phyloP scores from a whole-genome alignment of 1,140 invertebrate species.

The Scaptomyza graminum region DNA sequence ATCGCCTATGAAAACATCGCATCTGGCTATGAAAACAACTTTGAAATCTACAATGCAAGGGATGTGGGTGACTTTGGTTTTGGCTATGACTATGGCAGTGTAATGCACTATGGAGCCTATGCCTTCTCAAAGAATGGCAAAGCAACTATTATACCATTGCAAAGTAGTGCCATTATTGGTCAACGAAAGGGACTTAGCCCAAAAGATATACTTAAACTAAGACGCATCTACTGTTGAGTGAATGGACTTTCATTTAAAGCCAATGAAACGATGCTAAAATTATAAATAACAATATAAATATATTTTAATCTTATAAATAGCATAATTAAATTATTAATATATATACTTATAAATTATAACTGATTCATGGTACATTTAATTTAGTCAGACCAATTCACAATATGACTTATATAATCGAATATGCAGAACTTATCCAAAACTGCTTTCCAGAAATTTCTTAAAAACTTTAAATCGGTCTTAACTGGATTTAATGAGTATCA shows the following conservation, averaged over 20 bases:
- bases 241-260: background rate
- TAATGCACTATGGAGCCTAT: constrained; percentile 88
- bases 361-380: too few relatives aligned
- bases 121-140: constrained; percentile 89
- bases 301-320: too few relatives aligned
- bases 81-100: constrained; percentile 87
- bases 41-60: constrained; percentile 83
- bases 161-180: constrained; percentile 78
- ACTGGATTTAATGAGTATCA: background rate
- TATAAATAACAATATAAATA: too few relatives aligned
- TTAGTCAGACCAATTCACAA: too few relatives aligned
- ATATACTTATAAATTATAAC: too few relatives aligned
- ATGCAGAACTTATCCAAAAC: too few relatives aligned
- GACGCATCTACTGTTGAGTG: constrained; percentile 38
- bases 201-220: constrained; percentile 85
- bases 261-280: background rate
- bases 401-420: too few relatives aligned
- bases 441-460: too few relatives aligned
- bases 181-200: constrained; percentile 84
- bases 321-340: too few relatives aligned
- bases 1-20: constrained; percentile 88
- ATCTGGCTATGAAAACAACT: constrained; percentile 84
- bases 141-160: constrained; percentile 87
- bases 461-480: background rate
- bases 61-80: constrained; percentile 82